These are phyloP conservation scores for Ectobius pallidus DNA, from an alignment of 2,888 invertebrate genomes.

Conservation along the genomic window DNA sequence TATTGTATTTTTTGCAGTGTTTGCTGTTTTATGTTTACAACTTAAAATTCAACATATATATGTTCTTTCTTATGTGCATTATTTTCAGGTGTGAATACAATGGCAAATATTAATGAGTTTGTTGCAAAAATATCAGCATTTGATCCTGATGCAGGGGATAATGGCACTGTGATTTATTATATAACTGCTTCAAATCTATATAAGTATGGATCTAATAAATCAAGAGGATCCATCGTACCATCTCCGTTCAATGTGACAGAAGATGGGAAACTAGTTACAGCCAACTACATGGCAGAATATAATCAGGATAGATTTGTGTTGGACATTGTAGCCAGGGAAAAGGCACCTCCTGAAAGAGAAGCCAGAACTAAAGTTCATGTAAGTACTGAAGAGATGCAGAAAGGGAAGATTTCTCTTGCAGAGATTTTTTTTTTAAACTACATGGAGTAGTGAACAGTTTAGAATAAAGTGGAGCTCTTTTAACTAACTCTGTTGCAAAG, in stretches of 20 bases:
- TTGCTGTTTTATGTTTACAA: slow-evolving; percentile 7
- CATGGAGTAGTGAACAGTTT: too few relatives aligned
- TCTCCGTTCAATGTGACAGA: slow-evolving; percentile 83
- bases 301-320: slow-evolving; percentile 86
- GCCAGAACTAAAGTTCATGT: slow-evolving; percentile 80
- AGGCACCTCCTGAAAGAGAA: slow-evolving; percentile 77
- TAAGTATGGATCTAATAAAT: slow-evolving; percentile 75
- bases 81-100: slow-evolving; percentile 72
- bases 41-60: background rate
- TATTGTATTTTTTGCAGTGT: background rate
- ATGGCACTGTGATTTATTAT: slow-evolving; percentile 81
- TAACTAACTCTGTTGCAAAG: too few relatives aligned
- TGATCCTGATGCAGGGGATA: slow-evolving; percentile 83
- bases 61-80: background rate
- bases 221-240: slow-evolving; percentile 86
- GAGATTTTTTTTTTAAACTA: too few relatives aligned
- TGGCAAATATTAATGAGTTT: slow-evolving; percentile 76
- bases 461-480: too few relatives aligned
- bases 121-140: slow-evolving; percentile 76
- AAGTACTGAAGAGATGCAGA: too few relatives aligned
- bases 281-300: slow-evolving; percentile 85
- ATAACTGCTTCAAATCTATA: slow-evolving; percentile 82
- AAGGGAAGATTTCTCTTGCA: too few relatives aligned
- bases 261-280: slow-evolving; percentile 74
- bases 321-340: slow-evolving; percentile 82